phyloP scores from a whole-genome alignment of 2,113 vertebrate genomes.

The Antennarius striatus region DNA sequence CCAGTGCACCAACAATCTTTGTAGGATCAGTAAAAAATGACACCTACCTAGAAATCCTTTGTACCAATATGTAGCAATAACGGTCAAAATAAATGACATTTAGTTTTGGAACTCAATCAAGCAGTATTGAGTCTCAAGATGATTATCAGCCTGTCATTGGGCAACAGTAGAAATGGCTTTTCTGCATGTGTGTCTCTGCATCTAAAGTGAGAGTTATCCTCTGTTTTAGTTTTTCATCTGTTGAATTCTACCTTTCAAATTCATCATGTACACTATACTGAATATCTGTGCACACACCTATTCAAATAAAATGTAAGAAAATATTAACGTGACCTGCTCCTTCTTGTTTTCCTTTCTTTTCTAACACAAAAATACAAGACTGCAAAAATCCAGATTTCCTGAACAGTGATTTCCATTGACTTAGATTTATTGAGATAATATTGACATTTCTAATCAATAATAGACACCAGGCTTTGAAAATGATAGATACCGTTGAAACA shows the following conservation, averaged over 20 bases:
- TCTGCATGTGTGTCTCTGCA: slow-evolving; percentile 6
- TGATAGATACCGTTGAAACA: slow-evolving; percentile 76
- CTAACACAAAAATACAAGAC: background rate
- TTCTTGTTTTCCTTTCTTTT: background rate
- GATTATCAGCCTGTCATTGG: slow-evolving; percentile 39
- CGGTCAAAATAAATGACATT: slow-evolving; percentile 24
- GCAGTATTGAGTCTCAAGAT: slow-evolving; percentile 33
- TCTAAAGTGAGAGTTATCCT: slow-evolving; percentile 24
- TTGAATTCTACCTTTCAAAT: slow-evolving; percentile 44
- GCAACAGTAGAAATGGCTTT: slow-evolving; percentile 39
- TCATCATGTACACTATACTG: slow-evolving; percentile 38
- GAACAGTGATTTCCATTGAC: slow-evolving; percentile 65
- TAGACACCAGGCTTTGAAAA: slow-evolving; percentile 76
- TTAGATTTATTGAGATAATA: slow-evolving; percentile 86
- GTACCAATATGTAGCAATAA: slow-evolving; percentile 9
- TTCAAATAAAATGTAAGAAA: no score
- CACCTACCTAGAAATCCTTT: slow-evolving; percentile 20
- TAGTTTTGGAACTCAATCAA: slow-evolving; percentile 31
- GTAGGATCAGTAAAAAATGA: slow-evolving; percentile 27
- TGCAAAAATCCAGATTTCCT: slow-evolving; percentile 23
- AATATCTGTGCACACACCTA: slow-evolving; percentile 20
- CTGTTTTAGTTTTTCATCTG: slow-evolving; percentile 46
- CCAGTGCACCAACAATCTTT: slow-evolving; percentile 35
- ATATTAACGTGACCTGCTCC: no score
- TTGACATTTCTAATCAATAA: slow-evolving; percentile 80